phyloP scores from a whole-genome alignment of 1,140 invertebrate genomes.

The Pentalonia nigronervosa region DNA sequence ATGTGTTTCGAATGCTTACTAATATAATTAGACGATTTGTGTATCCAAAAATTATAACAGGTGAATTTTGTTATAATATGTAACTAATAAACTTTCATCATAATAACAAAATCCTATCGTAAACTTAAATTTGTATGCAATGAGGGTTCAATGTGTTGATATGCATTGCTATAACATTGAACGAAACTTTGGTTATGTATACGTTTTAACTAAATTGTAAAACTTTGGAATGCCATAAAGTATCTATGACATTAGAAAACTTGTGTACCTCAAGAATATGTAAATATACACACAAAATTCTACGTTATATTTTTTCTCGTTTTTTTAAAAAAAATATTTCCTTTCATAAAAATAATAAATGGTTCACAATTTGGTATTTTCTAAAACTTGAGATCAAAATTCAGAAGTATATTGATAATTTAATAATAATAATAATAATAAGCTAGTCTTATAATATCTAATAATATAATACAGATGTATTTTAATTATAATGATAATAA shows the following conservation, averaged over 20 bases:
- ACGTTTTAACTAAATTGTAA: background rate
- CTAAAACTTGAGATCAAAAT: background rate
- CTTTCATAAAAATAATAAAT: background rate
- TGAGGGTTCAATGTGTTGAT: background rate
- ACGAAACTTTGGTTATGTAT: background rate
- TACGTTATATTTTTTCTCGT: background rate
- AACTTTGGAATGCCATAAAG: background rate
- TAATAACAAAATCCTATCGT: background rate
- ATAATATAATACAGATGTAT: background rate
- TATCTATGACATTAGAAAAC: slow-evolving; percentile 7
- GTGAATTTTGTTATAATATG: background rate
- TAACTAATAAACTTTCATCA: background rate
- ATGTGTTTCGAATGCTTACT: background rate
- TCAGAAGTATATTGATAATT: background rate
- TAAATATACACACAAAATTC: background rate
- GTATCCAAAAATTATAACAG: background rate
- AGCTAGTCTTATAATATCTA: background rate
- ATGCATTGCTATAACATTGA: background rate
- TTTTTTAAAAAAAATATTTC: background rate
- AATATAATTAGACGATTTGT: background rate
- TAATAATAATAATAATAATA: background rate
- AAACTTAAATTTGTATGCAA: background rate
- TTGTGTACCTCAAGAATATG: background rate
- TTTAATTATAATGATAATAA: background rate
- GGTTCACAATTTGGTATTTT: background rate